Evolutionary conservation across 1,140 invertebrate species (phyloP).

Genomic region (Bombus affinis): DNA sequence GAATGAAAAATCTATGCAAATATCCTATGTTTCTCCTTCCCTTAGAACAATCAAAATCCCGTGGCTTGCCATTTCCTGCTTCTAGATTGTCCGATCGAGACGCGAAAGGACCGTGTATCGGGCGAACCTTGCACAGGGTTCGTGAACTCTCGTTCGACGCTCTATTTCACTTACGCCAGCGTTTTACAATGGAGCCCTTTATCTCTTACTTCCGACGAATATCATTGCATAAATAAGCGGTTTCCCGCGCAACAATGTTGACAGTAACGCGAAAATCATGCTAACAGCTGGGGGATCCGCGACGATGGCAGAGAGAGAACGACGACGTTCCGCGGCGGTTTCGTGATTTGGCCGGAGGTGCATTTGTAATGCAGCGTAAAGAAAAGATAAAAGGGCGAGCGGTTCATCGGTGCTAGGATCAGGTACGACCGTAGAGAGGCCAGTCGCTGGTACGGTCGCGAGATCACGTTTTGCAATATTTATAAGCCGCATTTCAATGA

Average conservation of each 20-base stretch:
- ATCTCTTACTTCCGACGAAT: slow-evolving; percentile 39
- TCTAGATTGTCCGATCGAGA: neutral
- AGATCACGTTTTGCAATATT: slow-evolving; percentile 69
- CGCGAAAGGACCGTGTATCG: neutral
- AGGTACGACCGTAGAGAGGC: slow-evolving; percentile 18
- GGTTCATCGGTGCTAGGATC: slow-evolving; percentile 71
- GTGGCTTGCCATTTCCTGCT: neutral
- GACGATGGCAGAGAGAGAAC: neutral
- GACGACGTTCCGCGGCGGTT: slow-evolving; percentile 14
- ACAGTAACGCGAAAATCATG: slow-evolving; percentile 65
- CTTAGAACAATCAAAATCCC: neutral
- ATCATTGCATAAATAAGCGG: slow-evolving; percentile 52
- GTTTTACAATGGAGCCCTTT: slow-evolving; percentile 31
- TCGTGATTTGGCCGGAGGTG: slow-evolving; percentile 57
- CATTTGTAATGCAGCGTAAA: slow-evolving; percentile 68
- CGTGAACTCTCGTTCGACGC: slow-evolving; percentile 30
- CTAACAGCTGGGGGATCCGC: slow-evolving; percentile 32
- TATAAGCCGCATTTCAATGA: slow-evolving; percentile 72
- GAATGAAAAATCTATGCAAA: neutral
- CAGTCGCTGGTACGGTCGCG: slow-evolving; percentile 16
- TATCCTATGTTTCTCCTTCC: neutral
- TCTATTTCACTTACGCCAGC: slow-evolving; percentile 22
- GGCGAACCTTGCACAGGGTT: neutral
- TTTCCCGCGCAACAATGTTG: slow-evolving; percentile 46
- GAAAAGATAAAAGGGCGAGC: slow-evolving; percentile 62